Evolutionary conservation across 2,797 vertebrate genomes (phyloP).

Genomic region (Natrix natrix): DNA sequence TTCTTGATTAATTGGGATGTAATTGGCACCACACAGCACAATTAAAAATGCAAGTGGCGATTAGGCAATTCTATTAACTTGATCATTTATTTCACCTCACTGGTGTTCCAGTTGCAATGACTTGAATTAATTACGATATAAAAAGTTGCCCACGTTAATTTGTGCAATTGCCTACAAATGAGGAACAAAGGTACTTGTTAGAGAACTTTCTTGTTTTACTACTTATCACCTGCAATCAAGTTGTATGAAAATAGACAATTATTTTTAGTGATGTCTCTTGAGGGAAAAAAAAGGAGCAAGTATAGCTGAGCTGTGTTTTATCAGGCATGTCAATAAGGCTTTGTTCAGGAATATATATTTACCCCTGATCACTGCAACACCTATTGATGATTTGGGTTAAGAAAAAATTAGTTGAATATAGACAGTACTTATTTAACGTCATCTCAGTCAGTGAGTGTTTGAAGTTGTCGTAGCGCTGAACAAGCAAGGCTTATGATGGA

Average conservation of each 20-base stretch:
- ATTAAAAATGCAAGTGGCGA: conserved; percentile 1
- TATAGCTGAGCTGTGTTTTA: background rate
- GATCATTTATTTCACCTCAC: conserved; percentile 39
- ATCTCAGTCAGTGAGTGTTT: background rate
- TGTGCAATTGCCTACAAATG: conserved; percentile 15
- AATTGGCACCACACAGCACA: conserved; percentile 21
- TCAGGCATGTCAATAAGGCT: background rate
- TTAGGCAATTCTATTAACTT: conserved; percentile 23
- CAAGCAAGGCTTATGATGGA: background rate
- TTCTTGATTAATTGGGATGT: conserved; percentile 11
- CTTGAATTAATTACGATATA: conserved; percentile 27
- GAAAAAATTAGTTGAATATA: background rate
- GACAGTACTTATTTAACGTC: background rate
- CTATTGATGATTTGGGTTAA: background rate
- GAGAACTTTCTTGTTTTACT: background rate
- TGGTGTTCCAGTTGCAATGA: conserved; percentile 33
- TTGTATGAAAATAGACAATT: background rate
- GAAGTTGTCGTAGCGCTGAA: background rate
- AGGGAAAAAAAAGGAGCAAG: background rate
- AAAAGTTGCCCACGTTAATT: conserved; percentile 30
- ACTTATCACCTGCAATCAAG: background rate
- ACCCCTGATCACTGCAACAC: background rate
- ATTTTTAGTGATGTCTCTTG: background rate
- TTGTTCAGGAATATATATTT: background rate
- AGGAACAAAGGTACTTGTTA: conserved; percentile 11